Conservation (phyloP, 2,113 vertebrate species). For the Mirounga angustirostris region DNA sequence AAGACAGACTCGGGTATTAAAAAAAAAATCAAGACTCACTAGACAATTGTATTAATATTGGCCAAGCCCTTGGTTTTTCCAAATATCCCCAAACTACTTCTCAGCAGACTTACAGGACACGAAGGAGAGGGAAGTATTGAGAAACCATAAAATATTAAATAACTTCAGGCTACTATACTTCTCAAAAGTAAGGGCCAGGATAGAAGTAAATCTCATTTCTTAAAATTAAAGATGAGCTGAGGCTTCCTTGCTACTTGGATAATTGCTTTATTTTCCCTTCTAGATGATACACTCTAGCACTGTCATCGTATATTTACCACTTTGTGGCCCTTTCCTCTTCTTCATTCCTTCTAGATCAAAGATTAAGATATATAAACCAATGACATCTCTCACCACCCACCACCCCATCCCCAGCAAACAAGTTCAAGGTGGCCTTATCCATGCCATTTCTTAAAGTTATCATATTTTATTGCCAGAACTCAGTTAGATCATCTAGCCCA, state of each 20-base stretch:
- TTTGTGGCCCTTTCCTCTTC: neutral
- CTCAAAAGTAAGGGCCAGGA: neutral
- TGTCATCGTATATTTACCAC: neutral
- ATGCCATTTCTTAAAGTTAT: slow-evolving; percentile 1
- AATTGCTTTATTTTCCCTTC: slow-evolving; percentile 1
- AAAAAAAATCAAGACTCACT: slow-evolving; percentile 13
- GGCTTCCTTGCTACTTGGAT: neutral
- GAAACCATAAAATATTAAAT: neutral
- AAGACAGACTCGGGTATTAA: neutral
- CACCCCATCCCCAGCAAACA: neutral
- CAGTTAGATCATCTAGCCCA: neutral
- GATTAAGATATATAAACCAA: slow-evolving; percentile 30
- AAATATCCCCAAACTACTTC: neutral
- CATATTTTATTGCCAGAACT: neutral
- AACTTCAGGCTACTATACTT: neutral
- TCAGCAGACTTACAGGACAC: neutral
- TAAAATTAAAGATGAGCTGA: neutral
- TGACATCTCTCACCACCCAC: neutral
- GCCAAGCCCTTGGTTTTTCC: neutral
- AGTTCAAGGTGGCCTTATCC: neutral
- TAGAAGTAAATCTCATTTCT: slow-evolving; percentile 21
- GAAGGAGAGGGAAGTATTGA: neutral
- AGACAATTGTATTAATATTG: neutral
- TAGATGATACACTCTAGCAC: neutral
- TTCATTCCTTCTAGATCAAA: slow-evolving; percentile 14